Base-by-base conservation (phyloP, 1,140 invertebrate species). In the Drosophila busckii region DNA sequence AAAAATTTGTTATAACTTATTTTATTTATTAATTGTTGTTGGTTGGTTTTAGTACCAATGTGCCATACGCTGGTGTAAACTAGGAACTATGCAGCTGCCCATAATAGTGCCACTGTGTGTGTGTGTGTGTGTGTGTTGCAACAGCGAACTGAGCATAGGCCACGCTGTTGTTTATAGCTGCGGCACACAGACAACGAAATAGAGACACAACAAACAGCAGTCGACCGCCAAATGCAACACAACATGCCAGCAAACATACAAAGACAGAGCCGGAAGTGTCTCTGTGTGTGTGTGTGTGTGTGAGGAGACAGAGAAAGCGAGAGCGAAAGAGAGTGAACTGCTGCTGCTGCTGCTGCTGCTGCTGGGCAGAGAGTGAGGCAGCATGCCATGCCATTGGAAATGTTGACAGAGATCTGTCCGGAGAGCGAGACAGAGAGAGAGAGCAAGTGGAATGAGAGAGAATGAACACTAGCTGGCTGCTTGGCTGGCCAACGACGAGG, bases 191-290 rank as follows among this genome's bases (percentile, higher is more conserved):
- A 28, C 3, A 4, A 15, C 8, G 13, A 29, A 29, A 29, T 3
- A n/a, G n/a, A n/a, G n/a, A 41, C 13, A 34, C 15, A 50, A 35
- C 26, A 58, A 35, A 52, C 4, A 40, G 49, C 19, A n/a, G n/a
- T n/a, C 40, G 34, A 54, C 56, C 49, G 40, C 40, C 49, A 54
- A 60, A 60, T 54, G 56, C 56, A 60, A 54, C 56, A 60, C 10
- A 54, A 17, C 53, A 60, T n/a, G n/a, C n/a, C n/a, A n/a, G n/a
- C n/a, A 44, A 54, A 53, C 49, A 31, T 19, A 45, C 19, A 38
- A 40, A 54, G 41, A 54, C 49, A 60, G 56, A 60, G 56, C 73
- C 73, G 73, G 73, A 78, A 78, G 73, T 80, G 68, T 82, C 58
- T 48, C 49, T 69, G 46, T 3, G 22, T 50, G 29, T 20, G 20